Conservation (phyloP, 2,888 invertebrate species). For the Nomada ruficornis region DNA sequence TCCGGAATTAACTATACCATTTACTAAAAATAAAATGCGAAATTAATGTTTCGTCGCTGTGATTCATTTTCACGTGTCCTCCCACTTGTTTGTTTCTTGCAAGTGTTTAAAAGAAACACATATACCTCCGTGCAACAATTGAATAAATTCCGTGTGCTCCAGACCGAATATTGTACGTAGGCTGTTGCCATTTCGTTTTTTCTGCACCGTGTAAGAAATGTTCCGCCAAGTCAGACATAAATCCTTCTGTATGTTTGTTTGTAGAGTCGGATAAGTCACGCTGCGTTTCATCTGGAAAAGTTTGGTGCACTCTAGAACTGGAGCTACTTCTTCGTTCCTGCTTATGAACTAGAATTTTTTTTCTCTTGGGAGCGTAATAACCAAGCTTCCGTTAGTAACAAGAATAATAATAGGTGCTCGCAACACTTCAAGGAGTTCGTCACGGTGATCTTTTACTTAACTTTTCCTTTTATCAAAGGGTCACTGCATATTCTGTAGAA, state of each 20-base stretch:
- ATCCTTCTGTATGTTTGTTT: conserved; percentile 39
- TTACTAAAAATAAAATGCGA: conserved; percentile 86
- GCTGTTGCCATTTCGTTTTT: conserved; percentile 66
- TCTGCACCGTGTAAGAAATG: conserved; percentile 73
- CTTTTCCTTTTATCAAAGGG: no score
- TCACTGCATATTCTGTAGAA: no score
- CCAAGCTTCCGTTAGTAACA: no score
- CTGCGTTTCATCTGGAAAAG: conserved; percentile 34
- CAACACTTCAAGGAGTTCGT: no score
- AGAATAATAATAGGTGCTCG: no score
- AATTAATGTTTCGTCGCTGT: not conserved
- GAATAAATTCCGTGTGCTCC: conserved; percentile 85
- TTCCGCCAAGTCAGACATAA: conserved; percentile 77
- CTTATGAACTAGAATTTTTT: no score
- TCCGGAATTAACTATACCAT: conserved; percentile 89
- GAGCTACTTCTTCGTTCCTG: not conserved
- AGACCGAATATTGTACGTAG: conserved; percentile 85
- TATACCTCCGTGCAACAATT: conserved; percentile 86
- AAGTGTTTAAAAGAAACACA: not conserved
- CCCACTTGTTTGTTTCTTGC: not conserved
- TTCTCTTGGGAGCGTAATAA: no score
- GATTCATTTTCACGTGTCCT: no score
- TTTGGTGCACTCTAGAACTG: not conserved
- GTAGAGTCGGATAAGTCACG: conserved; percentile 4
- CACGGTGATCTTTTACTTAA: not conserved